These are phyloP conservation scores for Apoda limacodes DNA, from an alignment of 2,888 invertebrate species.

Conservation along the genomic window DNA sequence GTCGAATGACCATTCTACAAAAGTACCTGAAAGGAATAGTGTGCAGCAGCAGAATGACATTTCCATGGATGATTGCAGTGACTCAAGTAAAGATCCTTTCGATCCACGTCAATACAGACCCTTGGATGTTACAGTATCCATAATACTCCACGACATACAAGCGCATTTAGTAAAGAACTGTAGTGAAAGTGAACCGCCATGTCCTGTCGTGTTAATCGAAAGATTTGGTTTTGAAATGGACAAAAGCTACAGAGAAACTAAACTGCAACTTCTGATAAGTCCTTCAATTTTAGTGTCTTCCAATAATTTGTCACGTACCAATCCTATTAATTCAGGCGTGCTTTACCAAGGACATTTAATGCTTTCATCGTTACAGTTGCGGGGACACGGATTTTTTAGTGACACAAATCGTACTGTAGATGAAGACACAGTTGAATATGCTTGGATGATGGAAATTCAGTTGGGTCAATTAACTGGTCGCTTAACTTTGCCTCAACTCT, in stretches of 20 bases:
- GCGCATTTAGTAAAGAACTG: conserved; percentile 95
- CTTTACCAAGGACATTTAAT: conserved; percentile 88
- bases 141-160: conserved; percentile 95
- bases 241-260: conserved; percentile 91
- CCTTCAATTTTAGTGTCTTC: conserved; percentile 87
- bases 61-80: conserved; percentile 74
- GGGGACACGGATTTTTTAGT: conserved; percentile 98
- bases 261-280: conserved; percentile 88
- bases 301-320: conserved; percentile 78
- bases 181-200: conserved; percentile 89
- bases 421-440: conserved; percentile 96
- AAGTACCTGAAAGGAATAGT: conserved; percentile 48
- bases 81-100: conserved; percentile 73
- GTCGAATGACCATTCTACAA: conserved; percentile 48
- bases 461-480: conserved; percentile 94
- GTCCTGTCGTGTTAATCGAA: conserved; percentile 90
- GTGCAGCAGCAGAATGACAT: conserved; percentile 63
- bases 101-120: conserved; percentile 92
- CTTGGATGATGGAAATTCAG: conserved; percentile 96
- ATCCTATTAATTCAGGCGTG: conserved; percentile 45
- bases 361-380: conserved; percentile 86
- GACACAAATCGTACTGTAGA: conserved; percentile 90
- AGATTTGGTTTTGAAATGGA: conserved; percentile 98
- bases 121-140: conserved; percentile 90
- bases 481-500: conserved; percentile 88